phyloP scores from a whole-genome alignment of 2,797 vertebrate species.

The Peromyscus attwateri region DNA sequence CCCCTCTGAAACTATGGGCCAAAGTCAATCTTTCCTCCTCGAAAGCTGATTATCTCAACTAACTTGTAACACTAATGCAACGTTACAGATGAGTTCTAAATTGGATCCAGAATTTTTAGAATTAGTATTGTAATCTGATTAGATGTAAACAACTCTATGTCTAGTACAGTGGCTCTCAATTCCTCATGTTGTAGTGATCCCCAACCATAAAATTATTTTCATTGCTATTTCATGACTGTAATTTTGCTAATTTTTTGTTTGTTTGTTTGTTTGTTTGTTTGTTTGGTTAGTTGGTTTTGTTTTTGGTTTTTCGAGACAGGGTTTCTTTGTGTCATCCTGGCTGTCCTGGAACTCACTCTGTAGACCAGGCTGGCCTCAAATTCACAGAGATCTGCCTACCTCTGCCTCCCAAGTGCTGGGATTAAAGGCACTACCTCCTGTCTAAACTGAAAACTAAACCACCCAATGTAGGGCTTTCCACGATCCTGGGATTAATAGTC shows the following conservation, averaged over 20 bases:
- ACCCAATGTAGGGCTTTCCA: no score
- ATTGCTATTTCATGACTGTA: background rate
- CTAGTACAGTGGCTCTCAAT: background rate
- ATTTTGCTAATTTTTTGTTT: background rate
- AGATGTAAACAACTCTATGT: background rate
- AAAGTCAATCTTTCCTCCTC: background rate
- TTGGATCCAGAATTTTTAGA: background rate
- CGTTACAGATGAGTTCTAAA: background rate
- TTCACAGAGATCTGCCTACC: no score
- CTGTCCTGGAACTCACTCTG: no score
- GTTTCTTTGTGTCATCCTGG: no score
- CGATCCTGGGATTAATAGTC: no score
- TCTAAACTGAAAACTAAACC: no score
- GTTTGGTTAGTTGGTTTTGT: no score
- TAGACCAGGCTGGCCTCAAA: no score
- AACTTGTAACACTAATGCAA: background rate
- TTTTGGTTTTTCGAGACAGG: no score
- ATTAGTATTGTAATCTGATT: background rate
- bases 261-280: no score
- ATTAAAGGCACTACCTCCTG: no score
- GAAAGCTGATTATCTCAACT: background rate
- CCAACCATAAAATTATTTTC: background rate
- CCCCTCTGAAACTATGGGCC: background rate
- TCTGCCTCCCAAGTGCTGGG: no score
- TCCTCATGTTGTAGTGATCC: background rate